Percentiles rank a stretch among this genome's conserved stretches.
These are phyloP conservation scores for Calcarius lapponicus DNA, from an alignment of 2,797 vertebrate genomes.

Conservation along the genomic window DNA sequence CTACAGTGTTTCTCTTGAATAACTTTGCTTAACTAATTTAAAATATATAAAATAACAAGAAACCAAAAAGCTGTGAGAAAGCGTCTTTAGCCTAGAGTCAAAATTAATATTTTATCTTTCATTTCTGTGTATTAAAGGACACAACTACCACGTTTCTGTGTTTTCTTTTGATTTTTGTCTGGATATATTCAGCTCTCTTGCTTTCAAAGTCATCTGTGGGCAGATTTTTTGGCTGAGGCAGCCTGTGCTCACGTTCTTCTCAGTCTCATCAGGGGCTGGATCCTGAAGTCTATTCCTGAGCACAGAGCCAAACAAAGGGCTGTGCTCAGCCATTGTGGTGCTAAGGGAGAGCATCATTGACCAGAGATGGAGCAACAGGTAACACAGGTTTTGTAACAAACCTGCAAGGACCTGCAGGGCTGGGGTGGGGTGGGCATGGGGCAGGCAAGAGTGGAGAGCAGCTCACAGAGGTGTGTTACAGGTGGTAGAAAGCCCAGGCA, in stretches of 20 bases:
- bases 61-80: not conserved
- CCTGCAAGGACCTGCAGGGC: not conserved
- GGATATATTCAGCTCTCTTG: not conserved
- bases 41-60: not conserved
- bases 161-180: not conserved
- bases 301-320: not conserved
- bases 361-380: not conserved
- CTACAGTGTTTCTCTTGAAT: not conserved
- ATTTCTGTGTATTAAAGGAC: not conserved
- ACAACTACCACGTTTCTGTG: rapidly evolving
- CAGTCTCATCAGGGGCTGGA: not conserved
- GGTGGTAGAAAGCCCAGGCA: not conserved
- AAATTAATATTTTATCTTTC: not conserved
- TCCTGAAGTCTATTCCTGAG: not conserved
- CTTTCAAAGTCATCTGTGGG: not conserved
- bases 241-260: not conserved
- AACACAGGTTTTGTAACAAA: not conserved
- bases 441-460: not conserved
- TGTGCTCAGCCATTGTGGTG: not conserved
- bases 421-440: not conserved
- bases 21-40: not conserved
- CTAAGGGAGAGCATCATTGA: rapidly evolving
- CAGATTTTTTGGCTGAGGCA: not conserved
- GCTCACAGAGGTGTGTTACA: not conserved
- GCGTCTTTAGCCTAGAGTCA: not conserved